Conservation (phyloP, 2,113 vertebrate species). For the Misgurnus mizolepis region DNA sequence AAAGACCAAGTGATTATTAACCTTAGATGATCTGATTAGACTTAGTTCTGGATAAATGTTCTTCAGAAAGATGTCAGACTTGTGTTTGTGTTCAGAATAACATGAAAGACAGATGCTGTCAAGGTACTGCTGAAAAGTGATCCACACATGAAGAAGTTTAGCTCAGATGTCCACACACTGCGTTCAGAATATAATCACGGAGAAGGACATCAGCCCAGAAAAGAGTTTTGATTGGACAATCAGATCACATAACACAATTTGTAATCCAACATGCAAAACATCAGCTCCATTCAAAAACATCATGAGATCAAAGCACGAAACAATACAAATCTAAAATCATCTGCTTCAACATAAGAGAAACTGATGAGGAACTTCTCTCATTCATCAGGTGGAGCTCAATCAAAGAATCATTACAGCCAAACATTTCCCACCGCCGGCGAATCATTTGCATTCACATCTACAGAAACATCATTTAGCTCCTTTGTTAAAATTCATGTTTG, state of each 20-base stretch:
- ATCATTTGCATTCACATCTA: constrained; percentile 31
- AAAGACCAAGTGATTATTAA: no score
- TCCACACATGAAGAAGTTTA: neutral
- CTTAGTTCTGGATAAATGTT: no score
- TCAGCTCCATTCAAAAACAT: neutral
- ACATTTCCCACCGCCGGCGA: constrained; percentile 10
- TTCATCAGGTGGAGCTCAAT: constrained; percentile 37
- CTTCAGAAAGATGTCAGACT: no score
- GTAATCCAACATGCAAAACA: neutral
- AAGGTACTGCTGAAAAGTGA: neutral
- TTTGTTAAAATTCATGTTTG: neutral
- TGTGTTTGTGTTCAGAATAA: no score
- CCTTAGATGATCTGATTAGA: no score
- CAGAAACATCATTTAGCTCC: constrained; percentile 2
- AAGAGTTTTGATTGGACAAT: neutral
- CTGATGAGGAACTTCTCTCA: constrained; percentile 6
- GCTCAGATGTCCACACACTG: no score
- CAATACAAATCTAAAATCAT: constrained; percentile 1
- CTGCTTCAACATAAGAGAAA: neutral
- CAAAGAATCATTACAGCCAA: constrained; percentile 28
- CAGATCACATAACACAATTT: neutral
- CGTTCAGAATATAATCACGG: neutral
- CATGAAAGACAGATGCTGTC: no score
- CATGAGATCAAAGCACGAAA: constrained; percentile 7
- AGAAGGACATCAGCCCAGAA: neutral